Evolutionary conservation across 1,140 invertebrate species (phyloP).

Genomic region (Macrobrachium nipponense): DNA sequence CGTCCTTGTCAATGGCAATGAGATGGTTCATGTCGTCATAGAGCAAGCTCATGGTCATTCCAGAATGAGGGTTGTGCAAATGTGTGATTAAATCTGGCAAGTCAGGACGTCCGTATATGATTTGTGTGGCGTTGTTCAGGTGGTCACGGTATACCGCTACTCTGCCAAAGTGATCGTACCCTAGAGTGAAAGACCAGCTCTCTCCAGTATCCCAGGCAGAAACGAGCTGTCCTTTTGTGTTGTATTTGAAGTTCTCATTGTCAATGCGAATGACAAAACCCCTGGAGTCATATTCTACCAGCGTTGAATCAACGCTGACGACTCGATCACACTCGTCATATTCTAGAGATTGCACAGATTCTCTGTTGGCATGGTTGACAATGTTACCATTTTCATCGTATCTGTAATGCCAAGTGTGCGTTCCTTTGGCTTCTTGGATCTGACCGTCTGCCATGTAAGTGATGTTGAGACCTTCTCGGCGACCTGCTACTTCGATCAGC

Average conservation of each 20-base stretch:
- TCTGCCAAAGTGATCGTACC: conserved; percentile 82
- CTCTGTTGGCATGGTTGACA: conserved; percentile 86
- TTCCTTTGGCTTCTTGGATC: conserved; percentile 67
- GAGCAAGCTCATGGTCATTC: conserved; percentile 83
- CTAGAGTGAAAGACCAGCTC: conserved; percentile 75
- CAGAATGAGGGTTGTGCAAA: conserved; percentile 87
- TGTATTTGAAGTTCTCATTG: conserved; percentile 82
- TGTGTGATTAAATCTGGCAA: conserved; percentile 85
- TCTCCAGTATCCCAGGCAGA: conserved; percentile 71
- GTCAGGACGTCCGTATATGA: conserved; percentile 91
- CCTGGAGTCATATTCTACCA: conserved; percentile 67
- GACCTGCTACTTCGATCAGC: conserved; percentile 65
- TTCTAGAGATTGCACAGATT: conserved; percentile 86
- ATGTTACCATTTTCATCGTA: conserved; percentile 97
- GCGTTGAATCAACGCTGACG: conserved; percentile 86
- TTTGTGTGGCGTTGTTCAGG: conserved; percentile 73
- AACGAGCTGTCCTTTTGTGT: conserved; percentile 86
- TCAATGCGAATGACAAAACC: conserved; percentile 60
- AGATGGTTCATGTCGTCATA: conserved; percentile 88
- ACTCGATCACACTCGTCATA: conserved; percentile 94
- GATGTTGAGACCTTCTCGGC: conserved; percentile 50
- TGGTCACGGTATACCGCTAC: conserved; percentile 60
- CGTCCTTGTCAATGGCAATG: conserved; percentile 78
- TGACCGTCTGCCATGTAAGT: conserved; percentile 68
- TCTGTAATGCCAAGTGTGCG: conserved; percentile 89